phyloP scores from a whole-genome alignment of 2,888 invertebrate species.

The Hermaeophaga mercurialis region DNA sequence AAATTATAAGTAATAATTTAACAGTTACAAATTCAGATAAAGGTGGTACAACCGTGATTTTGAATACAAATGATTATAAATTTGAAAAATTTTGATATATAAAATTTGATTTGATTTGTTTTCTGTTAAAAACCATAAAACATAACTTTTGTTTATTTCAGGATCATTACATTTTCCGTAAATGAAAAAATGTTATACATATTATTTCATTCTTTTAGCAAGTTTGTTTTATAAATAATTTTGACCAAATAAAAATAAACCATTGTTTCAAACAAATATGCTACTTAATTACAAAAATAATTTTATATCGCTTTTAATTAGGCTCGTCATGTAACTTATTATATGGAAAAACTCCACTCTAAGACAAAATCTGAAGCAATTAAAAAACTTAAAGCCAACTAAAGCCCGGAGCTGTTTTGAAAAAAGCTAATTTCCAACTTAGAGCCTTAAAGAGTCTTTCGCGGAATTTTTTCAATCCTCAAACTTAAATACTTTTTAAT shows the following conservation, averaged over 20 bases:
- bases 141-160: no score
- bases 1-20: no score
- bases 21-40: no score
- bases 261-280: neutral
- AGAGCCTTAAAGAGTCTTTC: conserved; percentile 40
- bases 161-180: no score
- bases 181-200: no score
- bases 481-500: conserved; percentile 52
- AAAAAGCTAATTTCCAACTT: conserved; percentile 39
- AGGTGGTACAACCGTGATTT: no score
- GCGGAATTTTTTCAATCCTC: conserved; percentile 41
- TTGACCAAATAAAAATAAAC: neutral
- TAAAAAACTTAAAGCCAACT: conserved; percentile 38
- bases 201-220: no score
- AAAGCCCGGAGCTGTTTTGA: conserved; percentile 35
- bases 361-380: conserved; percentile 35
- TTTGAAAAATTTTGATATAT: no score
- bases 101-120: no score
- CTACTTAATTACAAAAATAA: conserved; percentile 25
- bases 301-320: conserved; percentile 30
- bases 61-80: no score
- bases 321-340: conserved; percentile 22
- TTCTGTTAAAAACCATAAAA: no score
- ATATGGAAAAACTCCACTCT: conserved; percentile 28
- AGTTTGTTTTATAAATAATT: no score